Base-by-base conservation (phyloP, 1,140 invertebrate species). In the Vollenhovia emeryi region DNA sequence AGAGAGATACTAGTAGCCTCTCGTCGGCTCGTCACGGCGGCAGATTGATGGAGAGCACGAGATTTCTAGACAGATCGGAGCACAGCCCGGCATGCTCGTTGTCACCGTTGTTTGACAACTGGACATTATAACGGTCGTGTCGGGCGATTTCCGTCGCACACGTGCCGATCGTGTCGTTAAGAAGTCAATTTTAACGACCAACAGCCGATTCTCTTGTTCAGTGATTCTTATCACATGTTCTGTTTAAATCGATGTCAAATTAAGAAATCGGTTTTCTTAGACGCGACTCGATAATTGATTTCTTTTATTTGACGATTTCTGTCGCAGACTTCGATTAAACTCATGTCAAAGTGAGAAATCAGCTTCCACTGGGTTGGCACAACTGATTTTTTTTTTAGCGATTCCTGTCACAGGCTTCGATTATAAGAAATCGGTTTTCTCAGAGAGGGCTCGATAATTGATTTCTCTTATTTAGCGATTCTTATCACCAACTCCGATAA, bases 1-100 rank as follows among this genome's bases (percentile, higher is more conserved):
- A 75, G n/a, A n/a, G n/a, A n/a, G n/a, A n/a, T n/a, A n/a, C n/a
- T n/a, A 75, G 21, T 78, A 59, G 57, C 11, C 27, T 76, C 57
- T 76, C 74, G 40, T 78, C 59, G 50, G 13, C 15, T 40, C 52
- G 21, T 64, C 60, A 33, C n/a, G 4, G 3, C 30, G 30, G n/a
- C 36, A 9, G 36, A 75, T 79, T 79, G 75, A 79, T 36, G 13
- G 62, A 79, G 43, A 79, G 60, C 43, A 40, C 59, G 5, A n/a
- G n/a, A 78, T 48, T 78, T 50, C 30, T 30, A 66, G 74, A 76
- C 24, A 76, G 75, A 78, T 78, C 43, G 0, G 40, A n/a, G 27
- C 43, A 50, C 75, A 36, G 60, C 45, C 62, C 36, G 45, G 27
- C 57, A 78, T 5, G 21, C 21, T 1, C 33, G n/a, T 78, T 27